Evolutionary conservation across 1,140 invertebrate species (phyloP).

Genomic region (Arion vulgaris): DNA sequence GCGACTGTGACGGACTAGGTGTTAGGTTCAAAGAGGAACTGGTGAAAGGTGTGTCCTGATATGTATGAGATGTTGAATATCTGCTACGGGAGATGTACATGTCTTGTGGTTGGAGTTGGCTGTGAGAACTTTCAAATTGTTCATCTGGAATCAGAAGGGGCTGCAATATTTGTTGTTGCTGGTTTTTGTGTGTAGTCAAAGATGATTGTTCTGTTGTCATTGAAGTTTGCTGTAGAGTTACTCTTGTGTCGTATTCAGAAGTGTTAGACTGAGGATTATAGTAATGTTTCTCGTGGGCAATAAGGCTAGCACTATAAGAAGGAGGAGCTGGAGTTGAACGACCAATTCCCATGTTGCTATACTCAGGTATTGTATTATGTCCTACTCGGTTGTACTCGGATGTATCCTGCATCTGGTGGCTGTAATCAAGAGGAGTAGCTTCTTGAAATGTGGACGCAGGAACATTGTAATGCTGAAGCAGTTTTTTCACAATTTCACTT

Average conservation of each 20-base stretch:
- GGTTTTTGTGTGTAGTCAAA: neutral
- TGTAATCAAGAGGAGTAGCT: conserved; percentile 6
- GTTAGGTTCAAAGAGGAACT: neutral
- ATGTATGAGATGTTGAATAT: neutral
- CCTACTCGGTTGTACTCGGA: neutral
- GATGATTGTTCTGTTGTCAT: neutral
- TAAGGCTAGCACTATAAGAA: conserved; percentile 21
- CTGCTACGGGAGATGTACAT: neutral
- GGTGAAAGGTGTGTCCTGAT: neutral
- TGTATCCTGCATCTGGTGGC: conserved; percentile 4
- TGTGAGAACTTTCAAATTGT: neutral
- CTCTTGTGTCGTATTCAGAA: neutral
- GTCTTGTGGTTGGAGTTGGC: neutral
- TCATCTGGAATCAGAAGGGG: neutral
- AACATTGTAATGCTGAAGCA: conserved; percentile 35
- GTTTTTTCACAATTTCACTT: conserved; percentile 30
- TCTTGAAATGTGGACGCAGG: conserved; percentile 15
- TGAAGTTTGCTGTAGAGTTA: neutral
- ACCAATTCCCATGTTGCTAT: neutral
- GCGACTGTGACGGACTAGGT: neutral
- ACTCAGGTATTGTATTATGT: neutral
- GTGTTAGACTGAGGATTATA: neutral
- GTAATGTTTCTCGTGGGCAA: conserved; percentile 10
- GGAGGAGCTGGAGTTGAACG: conserved; percentile 14
- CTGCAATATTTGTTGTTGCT: neutral